Evolutionary conservation across 1,140 invertebrate genomes (phyloP).

Genomic region (Chrysoperla carnea): DNA sequence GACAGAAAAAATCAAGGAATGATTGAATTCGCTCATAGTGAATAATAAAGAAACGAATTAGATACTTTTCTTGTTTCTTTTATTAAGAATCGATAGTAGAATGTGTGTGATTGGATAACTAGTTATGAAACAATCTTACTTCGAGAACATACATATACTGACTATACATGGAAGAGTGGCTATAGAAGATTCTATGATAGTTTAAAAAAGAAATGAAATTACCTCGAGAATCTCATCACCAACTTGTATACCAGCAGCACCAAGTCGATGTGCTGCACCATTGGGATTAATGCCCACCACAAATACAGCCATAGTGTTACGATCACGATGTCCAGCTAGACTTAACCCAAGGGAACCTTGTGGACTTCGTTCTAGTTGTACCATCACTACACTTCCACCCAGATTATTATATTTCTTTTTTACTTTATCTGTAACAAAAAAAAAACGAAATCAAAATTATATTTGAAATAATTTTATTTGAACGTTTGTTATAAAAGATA

Average conservation of each 20-base stretch:
- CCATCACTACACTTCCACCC: conserved; percentile 44
- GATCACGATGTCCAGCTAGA: conserved; percentile 84
- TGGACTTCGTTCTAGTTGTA: conserved; percentile 47
- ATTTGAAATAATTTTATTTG: not conserved
- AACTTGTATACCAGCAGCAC: conserved; percentile 48
- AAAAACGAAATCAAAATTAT: conserved; percentile 1
- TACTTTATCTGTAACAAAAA: conserved; percentile 58
- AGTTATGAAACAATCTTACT: not conserved
- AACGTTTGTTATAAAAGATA: too few species aligned
- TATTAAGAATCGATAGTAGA: not conserved
- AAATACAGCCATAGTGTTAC: conserved; percentile 90
- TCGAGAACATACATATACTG: too few species aligned
- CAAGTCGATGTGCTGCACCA: conserved; percentile 57
- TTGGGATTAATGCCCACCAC: conserved; percentile 86
- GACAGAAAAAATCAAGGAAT: too few species aligned
- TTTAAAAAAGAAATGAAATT: conserved; percentile 5
- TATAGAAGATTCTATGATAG: too few species aligned
- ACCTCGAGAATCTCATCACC: conserved; percentile 96
- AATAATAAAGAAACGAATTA: too few species aligned
- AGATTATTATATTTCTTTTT: conserved; percentile 77
- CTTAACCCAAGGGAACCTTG: conserved; percentile 68
- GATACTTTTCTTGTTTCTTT: not conserved
- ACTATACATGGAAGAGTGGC: too few species aligned
- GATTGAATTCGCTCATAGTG: too few species aligned
- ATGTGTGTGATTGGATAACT: not conserved